Percentiles rank a stretch among this genome's conserved stretches.
phyloP scores from a whole-genome alignment of 2,888 invertebrate species.

The Hypsopygia costalis region DNA sequence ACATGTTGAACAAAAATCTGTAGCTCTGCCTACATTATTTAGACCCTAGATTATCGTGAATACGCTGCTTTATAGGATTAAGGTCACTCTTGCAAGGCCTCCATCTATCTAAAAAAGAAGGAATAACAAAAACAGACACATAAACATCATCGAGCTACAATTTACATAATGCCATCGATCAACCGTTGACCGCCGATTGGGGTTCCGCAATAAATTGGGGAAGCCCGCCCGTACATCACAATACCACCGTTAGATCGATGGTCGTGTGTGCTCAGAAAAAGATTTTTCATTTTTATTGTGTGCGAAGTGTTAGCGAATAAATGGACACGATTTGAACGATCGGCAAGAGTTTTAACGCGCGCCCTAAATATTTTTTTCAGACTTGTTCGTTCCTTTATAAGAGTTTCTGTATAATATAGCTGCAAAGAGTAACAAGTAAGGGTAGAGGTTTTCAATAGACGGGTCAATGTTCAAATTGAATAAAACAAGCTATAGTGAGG shows the following conservation, averaged over 20 bases:
- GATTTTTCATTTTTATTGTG: constrained; percentile 47
- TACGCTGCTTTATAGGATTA: no score
- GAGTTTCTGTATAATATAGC: no score
- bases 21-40: no score
- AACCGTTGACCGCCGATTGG: constrained; percentile 43
- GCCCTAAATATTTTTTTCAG: no score
- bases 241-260: constrained; percentile 38
- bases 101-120: background rate
- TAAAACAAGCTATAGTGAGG: no score
- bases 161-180: constrained; percentile 55
- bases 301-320: constrained; percentile 25
- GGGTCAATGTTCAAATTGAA: no score
- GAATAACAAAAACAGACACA: constrained; percentile 2
- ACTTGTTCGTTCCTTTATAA: no score
- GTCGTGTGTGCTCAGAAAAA: constrained; percentile 28
- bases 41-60: no score
- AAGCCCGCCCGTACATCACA: constrained; percentile 36
- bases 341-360: background rate
- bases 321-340: background rate
- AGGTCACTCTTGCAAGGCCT: background rate
- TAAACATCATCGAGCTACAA: constrained; percentile 13
- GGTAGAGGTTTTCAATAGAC: no score
- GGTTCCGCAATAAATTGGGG: constrained; percentile 46
- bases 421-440: no score
- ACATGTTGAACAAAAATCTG: no score